Evolutionary conservation across 2,888 invertebrate genomes (phyloP).

Genomic region (Drosophila cognata): DNA sequence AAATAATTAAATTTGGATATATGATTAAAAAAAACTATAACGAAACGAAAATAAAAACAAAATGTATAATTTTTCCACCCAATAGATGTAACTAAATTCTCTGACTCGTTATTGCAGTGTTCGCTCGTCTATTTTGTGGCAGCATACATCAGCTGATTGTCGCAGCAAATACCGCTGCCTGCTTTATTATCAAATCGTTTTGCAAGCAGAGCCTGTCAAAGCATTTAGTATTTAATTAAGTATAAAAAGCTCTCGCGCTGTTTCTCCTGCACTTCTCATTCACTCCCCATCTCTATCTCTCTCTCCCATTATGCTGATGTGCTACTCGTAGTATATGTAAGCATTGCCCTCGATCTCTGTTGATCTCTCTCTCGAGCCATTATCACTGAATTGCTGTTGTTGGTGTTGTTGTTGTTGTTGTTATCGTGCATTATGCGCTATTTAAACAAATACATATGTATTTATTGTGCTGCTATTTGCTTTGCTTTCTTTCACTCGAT

Average conservation of each 20-base stretch:
- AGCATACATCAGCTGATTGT: constrained; percentile 22
- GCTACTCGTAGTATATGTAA: constrained; percentile 10
- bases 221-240: constrained; percentile 2
- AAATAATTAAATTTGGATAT: not conserved
- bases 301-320: not conserved
- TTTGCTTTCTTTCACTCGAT: constrained; percentile 47
- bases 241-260: constrained; percentile 3
- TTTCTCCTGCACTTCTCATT: not conserved
- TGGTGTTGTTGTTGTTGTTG: constrained; percentile 32
- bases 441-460: constrained; percentile 22
- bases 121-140: constrained; percentile 2
- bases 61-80: not conserved
- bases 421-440: constrained; percentile 39
- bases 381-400: constrained; percentile 36
- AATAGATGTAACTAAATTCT: not conserved
- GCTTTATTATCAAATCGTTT: constrained; percentile 47
- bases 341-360: constrained; percentile 46
- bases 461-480: constrained; percentile 41
- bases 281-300: not conserved
- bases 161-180: constrained; percentile 9
- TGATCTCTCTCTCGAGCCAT: constrained; percentile 33
- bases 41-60: not conserved
- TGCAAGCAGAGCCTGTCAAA: constrained; percentile 26
- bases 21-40: not conserved
- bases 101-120: not conserved